Evolutionary conservation across 1,140 invertebrate genomes (phyloP), one percentile per base, ranked within the genome.

Genomic region (Procambarus clarkii): DNA sequence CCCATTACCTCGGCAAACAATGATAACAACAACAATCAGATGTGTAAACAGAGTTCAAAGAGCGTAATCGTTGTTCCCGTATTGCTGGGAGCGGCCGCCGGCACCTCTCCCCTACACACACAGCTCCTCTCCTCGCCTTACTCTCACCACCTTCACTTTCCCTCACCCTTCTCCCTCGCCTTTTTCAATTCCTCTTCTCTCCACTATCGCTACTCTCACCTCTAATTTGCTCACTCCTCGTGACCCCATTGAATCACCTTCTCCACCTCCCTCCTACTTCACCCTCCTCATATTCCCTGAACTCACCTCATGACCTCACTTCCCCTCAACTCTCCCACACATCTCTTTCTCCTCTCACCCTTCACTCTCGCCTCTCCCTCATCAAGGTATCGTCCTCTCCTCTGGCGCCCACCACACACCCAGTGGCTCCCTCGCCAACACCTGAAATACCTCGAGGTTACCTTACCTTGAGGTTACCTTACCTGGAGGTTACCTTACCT

Each of bases 1-100:
- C n/a, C 69, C 69, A 74, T 74, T 74, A 74, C 69, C 69, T 74
- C 69, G 69, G 69, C 69, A 74, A 74, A 74, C 69, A 74, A 74
- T 21, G 69, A 74, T 74, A 74, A 74, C 69, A 74, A 74, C 69
- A 74, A 74, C 69, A 74, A 74, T 74, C 69, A 74, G 15, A 74
- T 34, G 8, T 8, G 69, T 21, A 74, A 74, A 74, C 69, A 74
- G 34, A n/a, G n/a, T 34, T 9, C 69, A 74, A 74, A 34, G n/a
- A 74, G 24, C 69, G 60, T 64, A 64, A 64, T 64, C 13, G 15
- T 21, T 64, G 60, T 18, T 21, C 60, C 60, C 13, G 60, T 64
- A 64, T 64, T 64, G 21, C 60, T 18, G 13, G 18, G 4, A 13
- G 18, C 21, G 15, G 15, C 60, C 60, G 15, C 13, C 0, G 60